A percentile compares a stretch with the other conserved stretches of the same genome.
phyloP scores from a whole-genome alignment of 2,797 vertebrate genomes.

The Sebastes trivittatus region DNA sequence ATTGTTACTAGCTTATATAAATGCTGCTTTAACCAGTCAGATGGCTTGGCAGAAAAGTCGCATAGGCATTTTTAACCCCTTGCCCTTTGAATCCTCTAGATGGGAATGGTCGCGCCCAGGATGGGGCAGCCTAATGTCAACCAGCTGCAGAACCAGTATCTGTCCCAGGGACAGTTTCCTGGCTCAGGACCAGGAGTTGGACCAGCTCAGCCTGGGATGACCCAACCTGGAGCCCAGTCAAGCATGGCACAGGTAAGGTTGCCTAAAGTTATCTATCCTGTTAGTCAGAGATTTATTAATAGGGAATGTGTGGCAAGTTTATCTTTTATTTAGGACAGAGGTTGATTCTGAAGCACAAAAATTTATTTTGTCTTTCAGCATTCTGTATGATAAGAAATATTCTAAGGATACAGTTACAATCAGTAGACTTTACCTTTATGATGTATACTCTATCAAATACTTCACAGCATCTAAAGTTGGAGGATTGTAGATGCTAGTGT shows the following conservation, averaged over 20 bases:
- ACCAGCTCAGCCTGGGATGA: conserved; percentile 85
- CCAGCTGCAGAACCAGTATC: conserved; percentile 92
- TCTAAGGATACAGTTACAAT: not conserved
- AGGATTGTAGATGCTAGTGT: not conserved
- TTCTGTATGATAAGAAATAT: not conserved
- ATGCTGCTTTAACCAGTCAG: not conserved
- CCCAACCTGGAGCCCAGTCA: conserved; percentile 85
- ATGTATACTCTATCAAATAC: not conserved
- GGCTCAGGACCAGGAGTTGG: conserved; percentile 85
- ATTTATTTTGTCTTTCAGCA: not conserved
- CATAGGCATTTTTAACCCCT: not conserved
- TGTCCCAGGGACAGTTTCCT: conserved; percentile 89
- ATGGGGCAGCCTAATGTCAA: conserved; percentile 87
- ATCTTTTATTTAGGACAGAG: not conserved
- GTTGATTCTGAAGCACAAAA: not conserved
- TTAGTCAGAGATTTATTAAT: not conserved
- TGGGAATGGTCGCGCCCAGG: conserved; percentile 88
- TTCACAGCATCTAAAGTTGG: not conserved
- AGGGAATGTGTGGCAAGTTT: not conserved
- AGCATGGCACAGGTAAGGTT: conserved; percentile 81
- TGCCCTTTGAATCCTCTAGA: conserved; percentile 66
- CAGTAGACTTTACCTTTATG: not conserved
- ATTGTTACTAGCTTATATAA: not conserved
- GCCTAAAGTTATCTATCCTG: not conserved
- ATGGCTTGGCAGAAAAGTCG: not conserved